A percentile compares a stretch with the other conserved stretches of the same genome.
Evolutionary conservation across 1,140 invertebrate species (phyloP).

Genomic region (Helicoverpa zea): DNA sequence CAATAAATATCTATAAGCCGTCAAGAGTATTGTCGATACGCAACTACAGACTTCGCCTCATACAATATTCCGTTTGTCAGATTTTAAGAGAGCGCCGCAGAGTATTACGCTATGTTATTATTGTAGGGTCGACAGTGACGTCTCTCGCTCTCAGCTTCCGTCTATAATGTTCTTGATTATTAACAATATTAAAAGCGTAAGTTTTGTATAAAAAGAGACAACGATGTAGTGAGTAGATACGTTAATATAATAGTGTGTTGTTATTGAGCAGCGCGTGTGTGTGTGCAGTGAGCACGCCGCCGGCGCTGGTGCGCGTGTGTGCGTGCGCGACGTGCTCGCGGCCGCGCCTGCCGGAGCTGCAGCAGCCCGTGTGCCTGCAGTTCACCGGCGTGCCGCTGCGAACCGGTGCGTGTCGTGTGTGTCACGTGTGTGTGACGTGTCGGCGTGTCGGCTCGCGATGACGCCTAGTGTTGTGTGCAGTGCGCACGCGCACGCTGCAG

Average conservation of each 20-base stretch:
- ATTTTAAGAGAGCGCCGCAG: conserved; percentile 7
- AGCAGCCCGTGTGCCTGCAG: conserved; percentile 64
- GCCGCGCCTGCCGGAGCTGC: conserved; percentile 56
- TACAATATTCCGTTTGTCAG: conserved; percentile 1
- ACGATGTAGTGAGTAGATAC: too few relatives aligned
- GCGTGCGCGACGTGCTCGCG: conserved; percentile 52
- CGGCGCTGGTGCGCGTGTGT: conserved; percentile 59
- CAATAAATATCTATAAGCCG: background rate
- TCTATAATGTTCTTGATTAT: too few relatives aligned
- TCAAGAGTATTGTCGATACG: background rate
- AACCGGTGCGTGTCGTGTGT: conserved; percentile 55
- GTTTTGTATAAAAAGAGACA: too few relatives aligned
- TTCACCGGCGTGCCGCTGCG: conserved; percentile 59
- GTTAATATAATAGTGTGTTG: background rate
- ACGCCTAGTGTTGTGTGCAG: conserved; percentile 34
- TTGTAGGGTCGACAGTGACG: background rate
- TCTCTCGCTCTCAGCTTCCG: too few relatives aligned
- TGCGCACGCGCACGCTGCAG: conserved; percentile 51
- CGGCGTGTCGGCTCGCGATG: conserved; percentile 49
- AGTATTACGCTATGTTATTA: conserved; percentile 3
- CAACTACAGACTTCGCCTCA: background rate
- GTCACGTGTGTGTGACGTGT: conserved; percentile 47
- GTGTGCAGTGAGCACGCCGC: conserved; percentile 51
- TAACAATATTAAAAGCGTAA: too few relatives aligned
- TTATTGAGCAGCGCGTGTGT: background rate